Conservation (phyloP, 2,113 vertebrate genomes). For the Halichoerus grypus region DNA sequence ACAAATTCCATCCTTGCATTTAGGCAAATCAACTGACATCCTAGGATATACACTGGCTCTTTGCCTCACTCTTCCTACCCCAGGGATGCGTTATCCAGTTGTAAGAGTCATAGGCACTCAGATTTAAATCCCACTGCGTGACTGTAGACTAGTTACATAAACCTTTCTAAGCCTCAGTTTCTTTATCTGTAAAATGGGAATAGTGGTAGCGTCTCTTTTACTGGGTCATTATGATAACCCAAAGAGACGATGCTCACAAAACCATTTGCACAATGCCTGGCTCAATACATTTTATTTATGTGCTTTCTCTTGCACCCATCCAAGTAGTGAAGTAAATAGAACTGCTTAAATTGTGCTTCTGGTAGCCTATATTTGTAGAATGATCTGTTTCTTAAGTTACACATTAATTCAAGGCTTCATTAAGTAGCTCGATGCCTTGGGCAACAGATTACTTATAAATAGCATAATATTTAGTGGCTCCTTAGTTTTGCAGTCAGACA, state of each 20-base stretch:
- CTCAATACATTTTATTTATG: background rate
- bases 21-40: background rate
- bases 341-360: constrained; percentile 71
- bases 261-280: background rate
- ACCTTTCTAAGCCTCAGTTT: background rate
- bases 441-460: constrained; percentile 90
- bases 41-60: fast-evolving
- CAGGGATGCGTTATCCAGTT: background rate
- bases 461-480: constrained; percentile 86
- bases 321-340: constrained; percentile 44
- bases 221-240: background rate
- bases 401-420: constrained; percentile 88
- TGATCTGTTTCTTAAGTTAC: constrained; percentile 87
- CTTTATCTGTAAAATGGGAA: background rate
- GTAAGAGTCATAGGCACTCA: background rate
- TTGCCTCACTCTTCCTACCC: background rate
- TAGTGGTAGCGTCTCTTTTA: background rate
- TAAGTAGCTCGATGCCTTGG: constrained; percentile 80
- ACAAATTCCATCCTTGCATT: background rate
- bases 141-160: background rate
- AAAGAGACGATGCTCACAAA: background rate
- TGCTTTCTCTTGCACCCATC: background rate
- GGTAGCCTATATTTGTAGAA: constrained; percentile 74
- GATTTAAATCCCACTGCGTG: background rate
- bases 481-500: constrained; percentile 74